phyloP scores from a whole-genome alignment of 1,140 invertebrate species.

The Cherax destructor region DNA sequence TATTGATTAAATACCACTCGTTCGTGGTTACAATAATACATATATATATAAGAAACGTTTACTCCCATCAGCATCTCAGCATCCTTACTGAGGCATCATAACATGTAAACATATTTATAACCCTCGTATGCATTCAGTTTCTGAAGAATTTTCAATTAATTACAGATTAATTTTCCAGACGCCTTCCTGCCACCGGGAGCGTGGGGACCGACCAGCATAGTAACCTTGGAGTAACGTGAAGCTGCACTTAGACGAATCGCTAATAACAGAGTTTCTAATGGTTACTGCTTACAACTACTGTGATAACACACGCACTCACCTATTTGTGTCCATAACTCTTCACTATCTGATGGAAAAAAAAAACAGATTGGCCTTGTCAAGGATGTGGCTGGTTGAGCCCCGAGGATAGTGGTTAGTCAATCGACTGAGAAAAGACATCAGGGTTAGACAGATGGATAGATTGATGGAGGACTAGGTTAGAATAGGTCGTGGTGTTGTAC shows the following conservation, averaged over 20 bases:
- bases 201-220: not conserved
- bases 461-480: too few species aligned
- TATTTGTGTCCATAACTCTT: not conserved
- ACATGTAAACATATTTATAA: too few species aligned
- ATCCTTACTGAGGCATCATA: too few species aligned
- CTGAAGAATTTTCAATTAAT: not conserved
- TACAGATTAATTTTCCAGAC: not conserved
- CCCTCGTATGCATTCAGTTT: too few species aligned
- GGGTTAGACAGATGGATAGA: too few species aligned
- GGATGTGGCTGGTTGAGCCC: not conserved
- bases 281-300: not conserved
- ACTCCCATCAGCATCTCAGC: too few species aligned
- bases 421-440: too few species aligned
- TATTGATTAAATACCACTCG: too few species aligned
- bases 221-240: not conserved
- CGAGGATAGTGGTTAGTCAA: too few species aligned
- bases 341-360: not conserved
- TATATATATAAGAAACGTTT: too few species aligned
- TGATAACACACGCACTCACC: not conserved
- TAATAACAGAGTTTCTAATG: not conserved
- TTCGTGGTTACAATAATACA: too few species aligned
- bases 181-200: not conserved
- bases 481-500: too few species aligned
- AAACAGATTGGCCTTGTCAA: not conserved
- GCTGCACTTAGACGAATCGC: not conserved